phyloP scores from a whole-genome alignment of 35 echinoderm and acorn worm species.

The Ophioderma brevispina region DNA sequence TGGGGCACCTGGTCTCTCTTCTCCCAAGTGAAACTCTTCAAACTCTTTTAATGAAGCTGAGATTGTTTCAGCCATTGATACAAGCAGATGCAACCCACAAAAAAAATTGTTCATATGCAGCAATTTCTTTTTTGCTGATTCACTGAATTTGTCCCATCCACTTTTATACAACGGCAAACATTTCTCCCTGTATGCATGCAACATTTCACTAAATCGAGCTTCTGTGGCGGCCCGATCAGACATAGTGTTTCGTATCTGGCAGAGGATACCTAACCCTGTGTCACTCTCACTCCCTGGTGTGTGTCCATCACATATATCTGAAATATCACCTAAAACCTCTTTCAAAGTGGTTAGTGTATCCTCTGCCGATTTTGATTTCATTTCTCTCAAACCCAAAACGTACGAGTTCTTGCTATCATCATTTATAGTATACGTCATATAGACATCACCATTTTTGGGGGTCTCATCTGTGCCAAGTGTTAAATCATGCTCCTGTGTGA shows the following conservation, averaged over 20 bases:
- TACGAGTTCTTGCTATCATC: not conserved
- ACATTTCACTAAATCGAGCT: not conserved
- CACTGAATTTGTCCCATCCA: not conserved
- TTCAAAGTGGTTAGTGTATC: not conserved
- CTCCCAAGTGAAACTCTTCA: not conserved
- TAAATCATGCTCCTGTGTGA: not conserved
- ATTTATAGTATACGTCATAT: not conserved
- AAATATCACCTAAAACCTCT: too few species aligned
- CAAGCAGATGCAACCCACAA: not conserved
- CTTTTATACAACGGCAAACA: not conserved
- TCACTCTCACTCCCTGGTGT: not conserved
- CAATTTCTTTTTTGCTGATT: not conserved
- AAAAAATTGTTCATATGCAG: not conserved
- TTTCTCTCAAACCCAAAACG: not conserved
- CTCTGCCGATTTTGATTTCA: not conserved
- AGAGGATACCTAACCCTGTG: not conserved
- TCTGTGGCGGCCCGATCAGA: not conserved
- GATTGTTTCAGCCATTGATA: not conserved
- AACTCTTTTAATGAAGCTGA: not conserved
- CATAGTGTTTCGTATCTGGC: not conserved
- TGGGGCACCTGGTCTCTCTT: not conserved
- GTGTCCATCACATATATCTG: too few species aligned
- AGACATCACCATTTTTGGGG: not conserved
- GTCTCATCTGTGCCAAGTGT: conserved; percentile 7
- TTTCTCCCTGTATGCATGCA: not conserved